Evolutionary conservation across 2,113 vertebrate species (phyloP).

Genomic region (Pseudorasbora parva): DNA sequence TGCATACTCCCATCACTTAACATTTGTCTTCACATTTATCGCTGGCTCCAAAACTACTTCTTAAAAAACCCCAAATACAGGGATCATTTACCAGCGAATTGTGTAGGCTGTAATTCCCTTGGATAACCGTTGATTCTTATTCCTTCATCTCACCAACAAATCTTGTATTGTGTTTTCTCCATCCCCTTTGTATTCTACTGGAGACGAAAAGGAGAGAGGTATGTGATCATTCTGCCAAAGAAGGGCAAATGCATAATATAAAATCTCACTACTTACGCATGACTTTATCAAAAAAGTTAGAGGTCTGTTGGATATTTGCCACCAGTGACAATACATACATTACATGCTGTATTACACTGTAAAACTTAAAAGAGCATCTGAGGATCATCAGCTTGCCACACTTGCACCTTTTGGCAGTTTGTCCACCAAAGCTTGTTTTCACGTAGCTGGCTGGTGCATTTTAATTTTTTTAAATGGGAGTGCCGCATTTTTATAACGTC

Average conservation of each 20-base stretch:
- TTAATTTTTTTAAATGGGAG: too few species aligned
- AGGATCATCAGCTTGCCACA: not conserved
- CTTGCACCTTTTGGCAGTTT: not conserved
- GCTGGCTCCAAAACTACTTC: conserved; percentile 8
- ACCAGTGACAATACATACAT: not conserved
- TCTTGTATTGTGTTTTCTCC: not conserved
- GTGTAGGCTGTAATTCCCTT: conserved; percentile 32
- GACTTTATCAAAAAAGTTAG: not conserved
- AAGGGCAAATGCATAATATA: not conserved
- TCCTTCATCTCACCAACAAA: not conserved
- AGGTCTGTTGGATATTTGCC: not conserved
- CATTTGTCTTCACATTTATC: conserved; percentile 22
- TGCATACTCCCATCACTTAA: conserved; percentile 24
- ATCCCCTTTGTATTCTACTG: not conserved
- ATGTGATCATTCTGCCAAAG: conserved; percentile 6
- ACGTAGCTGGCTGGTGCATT: too few species aligned
- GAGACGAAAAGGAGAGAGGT: not conserved
- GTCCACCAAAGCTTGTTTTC: too few species aligned
- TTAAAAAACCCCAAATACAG: conserved; percentile 29
- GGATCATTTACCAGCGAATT: conserved; percentile 22
- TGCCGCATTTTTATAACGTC: too few species aligned
- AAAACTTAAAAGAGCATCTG: not conserved
- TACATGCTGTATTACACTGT: not conserved
- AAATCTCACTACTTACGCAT: not conserved
- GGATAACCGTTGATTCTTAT: conserved; percentile 16